Base-by-base conservation (phyloP, 2,113 vertebrate species). In the Budorcas taxicolor region DNA sequence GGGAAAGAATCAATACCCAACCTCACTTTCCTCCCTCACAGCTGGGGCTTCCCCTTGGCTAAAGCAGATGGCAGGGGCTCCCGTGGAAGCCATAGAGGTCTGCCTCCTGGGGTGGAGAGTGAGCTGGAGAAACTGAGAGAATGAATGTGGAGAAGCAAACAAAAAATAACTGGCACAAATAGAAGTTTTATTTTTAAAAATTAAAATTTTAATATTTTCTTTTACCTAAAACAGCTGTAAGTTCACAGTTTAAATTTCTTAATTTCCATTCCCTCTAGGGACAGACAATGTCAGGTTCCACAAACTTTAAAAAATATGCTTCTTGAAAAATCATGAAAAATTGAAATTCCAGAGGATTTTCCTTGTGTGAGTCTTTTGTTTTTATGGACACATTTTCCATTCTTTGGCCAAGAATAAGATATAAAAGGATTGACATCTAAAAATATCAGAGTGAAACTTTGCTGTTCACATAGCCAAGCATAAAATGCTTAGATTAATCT, bases 311-410 rank as follows among this genome's bases (percentile, higher is more conserved):
- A 58, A 53, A 43, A 57, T 27, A 33, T 50, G 21, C 1, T 84
- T 27, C 82, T 95, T 78, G 27, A 33, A 93, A 96, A 95, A 36
- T 83, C 33, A 96, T 45, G 17, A 64, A 84, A 93, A 93, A 81
- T 21, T 52, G 17, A 84, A 95, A 91, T 87, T 62, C 45, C 23
- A 62, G 27, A 55, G 1, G 55, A 50, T 52, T 81, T 55, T 91
- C 14, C 27, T 33, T 62, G 17, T 45, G 47, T 85, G 67, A 52
- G 23, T 81, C 25, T 60, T 97, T 78, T 87, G 60, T 13, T 78
- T 90, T 94, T 47, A 36, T 21, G n/a, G 29, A 74, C 25, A 81
- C 4, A 43, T 60, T 83, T 50, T 25, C 43, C 36, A 55, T 55
- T 45, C 8, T 93, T 91, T 80, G n/a, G 7, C 29, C 45, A 97